Evolutionary conservation across 2,113 vertebrate genomes (phyloP).

Genomic region (Nannospalax galili): DNA sequence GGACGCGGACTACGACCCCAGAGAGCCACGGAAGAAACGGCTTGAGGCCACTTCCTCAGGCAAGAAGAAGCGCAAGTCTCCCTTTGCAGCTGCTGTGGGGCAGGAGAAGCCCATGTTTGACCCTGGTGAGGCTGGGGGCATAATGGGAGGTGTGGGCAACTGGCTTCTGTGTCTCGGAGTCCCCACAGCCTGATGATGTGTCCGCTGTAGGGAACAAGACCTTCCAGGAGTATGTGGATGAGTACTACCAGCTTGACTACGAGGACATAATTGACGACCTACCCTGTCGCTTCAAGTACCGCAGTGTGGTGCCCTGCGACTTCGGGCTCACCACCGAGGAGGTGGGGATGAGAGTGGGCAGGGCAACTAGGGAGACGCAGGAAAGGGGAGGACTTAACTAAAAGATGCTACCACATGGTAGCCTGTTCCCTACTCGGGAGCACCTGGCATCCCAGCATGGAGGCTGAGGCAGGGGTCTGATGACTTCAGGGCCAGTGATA

Average conservation of each 20-base stretch:
- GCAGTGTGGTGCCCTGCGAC: conserved; percentile 91
- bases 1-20: conserved; percentile 93
- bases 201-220: conserved; percentile 86
- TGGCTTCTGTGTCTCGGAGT: rapidly evolving
- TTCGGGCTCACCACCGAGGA: conserved; percentile 92
- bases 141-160: rapidly evolving
- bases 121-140: conserved; percentile 83
- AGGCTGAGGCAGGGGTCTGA: not conserved
- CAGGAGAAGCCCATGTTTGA: conserved; percentile 89
- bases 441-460: not conserved
- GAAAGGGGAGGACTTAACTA: not conserved
- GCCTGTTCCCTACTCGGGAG: too few relatives aligned
- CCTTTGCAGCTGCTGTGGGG: conserved; percentile 87
- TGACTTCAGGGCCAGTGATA: too few relatives aligned
- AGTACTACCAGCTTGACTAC: conserved; percentile 93
- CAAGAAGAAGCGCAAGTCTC: conserved; percentile 90
- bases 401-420: too few relatives aligned
- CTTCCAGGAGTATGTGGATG: conserved; percentile 93
- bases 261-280: conserved; percentile 94
- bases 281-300: conserved; percentile 94
- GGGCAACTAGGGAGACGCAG: too few relatives aligned
- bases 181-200: rapidly evolving
- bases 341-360: conserved; percentile 77
- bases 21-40: conserved; percentile 84
- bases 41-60: conserved; percentile 84